Percentiles rank a stretch among this genome's conserved stretches.
Evolutionary conservation across 2,888 invertebrate genomes (phyloP).

Genomic region (Drosophila testacea): DNA sequence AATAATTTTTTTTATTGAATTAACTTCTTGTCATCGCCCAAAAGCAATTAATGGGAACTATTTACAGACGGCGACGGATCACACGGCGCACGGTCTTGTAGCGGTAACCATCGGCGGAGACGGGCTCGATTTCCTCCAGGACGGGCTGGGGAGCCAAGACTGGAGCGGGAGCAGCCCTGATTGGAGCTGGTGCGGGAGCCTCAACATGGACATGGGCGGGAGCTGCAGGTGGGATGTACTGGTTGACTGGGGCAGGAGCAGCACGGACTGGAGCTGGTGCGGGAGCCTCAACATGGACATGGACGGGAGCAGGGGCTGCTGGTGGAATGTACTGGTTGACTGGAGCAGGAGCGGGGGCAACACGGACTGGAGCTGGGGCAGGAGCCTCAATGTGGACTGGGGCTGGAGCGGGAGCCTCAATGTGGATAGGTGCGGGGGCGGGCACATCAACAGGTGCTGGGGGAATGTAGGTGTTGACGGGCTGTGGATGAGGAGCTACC

Average conservation of each 20-base stretch:
- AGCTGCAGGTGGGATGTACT: constrained; percentile 53
- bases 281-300: constrained; percentile 12
- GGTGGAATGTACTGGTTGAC: constrained; percentile 34
- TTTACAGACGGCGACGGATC: constrained; percentile 73
- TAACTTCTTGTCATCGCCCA: constrained; percentile 41
- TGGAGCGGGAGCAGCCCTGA: constrained; percentile 24
- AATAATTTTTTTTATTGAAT: constrained; percentile 47
- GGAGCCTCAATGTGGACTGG: constrained; percentile 30
- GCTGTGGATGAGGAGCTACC: constrained; percentile 40
- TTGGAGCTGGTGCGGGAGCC: constrained; percentile 37
- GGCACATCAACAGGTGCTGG: constrained; percentile 57
- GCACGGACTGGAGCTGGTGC: constrained; percentile 38
- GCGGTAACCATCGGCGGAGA: constrained; percentile 76
- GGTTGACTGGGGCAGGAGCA: constrained; percentile 37
- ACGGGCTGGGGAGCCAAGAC: constrained; percentile 54
- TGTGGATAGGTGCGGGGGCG: constrained; percentile 51
- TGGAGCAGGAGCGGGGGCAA: constrained; percentile 44
- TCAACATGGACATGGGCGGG: constrained; percentile 34
- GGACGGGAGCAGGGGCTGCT: constrained; percentile 25
- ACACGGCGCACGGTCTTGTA: constrained; percentile 80
- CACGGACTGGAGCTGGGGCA: constrained; percentile 42
- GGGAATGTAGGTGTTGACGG: constrained; percentile 49
- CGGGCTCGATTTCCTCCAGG: constrained; percentile 76
- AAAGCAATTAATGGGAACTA: not conserved
- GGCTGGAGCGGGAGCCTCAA: constrained; percentile 42